Base-by-base conservation (phyloP, 2,888 invertebrate species). In the Pseudococcus longispinus region DNA sequence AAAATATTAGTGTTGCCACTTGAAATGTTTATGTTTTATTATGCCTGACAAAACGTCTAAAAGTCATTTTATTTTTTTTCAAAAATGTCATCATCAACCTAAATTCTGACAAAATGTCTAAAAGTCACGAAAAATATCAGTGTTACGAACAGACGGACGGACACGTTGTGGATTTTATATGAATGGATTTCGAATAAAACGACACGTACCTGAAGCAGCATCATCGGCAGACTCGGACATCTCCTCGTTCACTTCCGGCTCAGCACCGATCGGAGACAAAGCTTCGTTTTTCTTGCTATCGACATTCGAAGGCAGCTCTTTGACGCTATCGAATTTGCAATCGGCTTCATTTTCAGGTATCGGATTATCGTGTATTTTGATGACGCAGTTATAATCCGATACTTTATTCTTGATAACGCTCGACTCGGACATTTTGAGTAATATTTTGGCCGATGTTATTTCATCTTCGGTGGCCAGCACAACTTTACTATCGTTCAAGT, bases 381-480 rank as follows among this genome's bases (percentile, higher is more conserved):
- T 29, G 18, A 80, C 51, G 86, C 86, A 86, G 23, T 80, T 86
- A 20, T 70, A 85, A 65, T 85, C 85, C 15, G 42, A 65, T 23
- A 86, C 86, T n/a, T 77, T 26, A 32, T 51, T 80, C 51, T 86
- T 77, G 80, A 86, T 77, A 6, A 85, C 85, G 29, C 46, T 77
- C 20, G 86, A 80, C 32, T 86, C 86, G 55, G 46, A 77, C 77
- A 86, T 86, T 55, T 86, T 86, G 32, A 86, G 32, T 55, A 86
- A 20, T 9, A 86, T 86, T n/a, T 77, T 46, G 20, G 86, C 86
- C 26, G 86, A 80, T 0, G 80, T 55, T 2, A 80, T 51, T 29
- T 86, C 86, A 11, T 86, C 86, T 51, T 80, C 80, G 18, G 86
- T 55, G 42, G 84, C 37, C 23, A 85, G n/a, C 4, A 29, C 77